Base-by-base conservation (phyloP, 2,888 invertebrate species). In the Panopea generosa region DNA sequence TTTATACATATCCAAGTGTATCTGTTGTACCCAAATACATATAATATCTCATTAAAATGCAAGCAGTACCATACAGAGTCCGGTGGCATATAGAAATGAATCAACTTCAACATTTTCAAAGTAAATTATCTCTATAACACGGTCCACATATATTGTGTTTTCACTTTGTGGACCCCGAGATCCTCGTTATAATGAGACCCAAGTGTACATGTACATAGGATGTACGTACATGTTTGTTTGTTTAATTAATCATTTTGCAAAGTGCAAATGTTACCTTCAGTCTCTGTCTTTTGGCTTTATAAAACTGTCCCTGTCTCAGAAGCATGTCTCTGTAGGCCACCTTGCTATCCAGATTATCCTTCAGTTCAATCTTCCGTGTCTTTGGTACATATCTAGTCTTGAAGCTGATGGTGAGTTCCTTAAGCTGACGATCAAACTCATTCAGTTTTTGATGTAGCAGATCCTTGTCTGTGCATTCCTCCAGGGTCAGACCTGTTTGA, bases 381-480 rank as follows among this genome's bases (percentile, higher is more conserved):
- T 89, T 87, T 4, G 87, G 87, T 2, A 89, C 77, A 83, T 89
- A 90, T 62, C 90, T 74, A 1, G 89, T 89, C 68, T 88, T 88
- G 62, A 90, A 87, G 53, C 89, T 90, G 55, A 89, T 86, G 43
- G 85, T 90, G 40, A 92, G 74, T 49, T 92, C 92, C 71, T 89
- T 89, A 22, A 90, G 59, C 57, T 90, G 90, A 40, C 85, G 67
- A 49, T 92, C 92, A 11, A 92, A 77, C 56, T 87, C 86, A 16
- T 88, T 86, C 57, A 89, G 84, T 66, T 89, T 90, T 33, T 77
- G 72, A 11, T 87, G 83, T 22, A 92, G 77, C 7, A 87, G 67
- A 38, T 83, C 83, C 60, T 89, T 71, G 69, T 92, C 89, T 26
- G 92, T 92, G 9, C 89, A 82, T 72, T 92, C 90, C 53, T 91